Conservation (phyloP, 2,888 invertebrate genomes). For the Ochropleura plecta region DNA sequence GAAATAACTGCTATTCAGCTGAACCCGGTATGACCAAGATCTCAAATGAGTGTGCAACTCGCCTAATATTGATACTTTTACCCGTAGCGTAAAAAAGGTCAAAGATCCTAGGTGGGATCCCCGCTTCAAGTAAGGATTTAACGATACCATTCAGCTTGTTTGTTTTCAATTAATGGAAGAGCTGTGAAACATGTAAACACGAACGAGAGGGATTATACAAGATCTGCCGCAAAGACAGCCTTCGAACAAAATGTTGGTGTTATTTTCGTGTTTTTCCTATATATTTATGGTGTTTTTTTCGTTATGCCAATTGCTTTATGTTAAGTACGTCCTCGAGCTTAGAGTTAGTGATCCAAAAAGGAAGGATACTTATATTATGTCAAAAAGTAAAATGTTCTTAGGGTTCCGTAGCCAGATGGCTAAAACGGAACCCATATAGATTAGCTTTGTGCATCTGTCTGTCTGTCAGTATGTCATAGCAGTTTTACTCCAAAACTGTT, state of each 20-base stretch:
- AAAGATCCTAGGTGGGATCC: constrained; percentile 16
- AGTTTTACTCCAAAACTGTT: too few relatives aligned
- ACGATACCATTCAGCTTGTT: constrained; percentile 61
- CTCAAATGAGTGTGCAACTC: background rate
- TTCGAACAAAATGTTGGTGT: constrained; percentile 29
- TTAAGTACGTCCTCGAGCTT: background rate
- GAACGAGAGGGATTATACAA: constrained; percentile 53
- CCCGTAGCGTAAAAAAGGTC: constrained; percentile 26
- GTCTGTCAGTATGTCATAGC: too few relatives aligned
- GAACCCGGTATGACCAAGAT: too few relatives aligned
- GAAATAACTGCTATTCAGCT: too few relatives aligned
- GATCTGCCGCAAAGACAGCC: constrained; percentile 32
- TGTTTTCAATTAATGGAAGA: constrained; percentile 67
- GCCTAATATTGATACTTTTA: constrained; percentile 28
- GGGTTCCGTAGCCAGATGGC: too few relatives aligned
- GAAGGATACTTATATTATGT: background rate
- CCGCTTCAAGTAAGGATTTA: constrained; percentile 35
- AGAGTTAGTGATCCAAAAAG: background rate
- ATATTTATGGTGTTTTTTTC: constrained; percentile 10
- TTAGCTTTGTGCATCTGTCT: too few relatives aligned
- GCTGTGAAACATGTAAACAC: constrained; percentile 55
- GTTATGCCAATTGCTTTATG: background rate
- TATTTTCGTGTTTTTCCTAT: constrained; percentile 39
- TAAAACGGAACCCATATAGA: too few relatives aligned
- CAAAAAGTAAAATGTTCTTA: background rate